phyloP scores from a whole-genome alignment of 2,797 vertebrate genomes.

The Micromesistius poutassou region DNA sequence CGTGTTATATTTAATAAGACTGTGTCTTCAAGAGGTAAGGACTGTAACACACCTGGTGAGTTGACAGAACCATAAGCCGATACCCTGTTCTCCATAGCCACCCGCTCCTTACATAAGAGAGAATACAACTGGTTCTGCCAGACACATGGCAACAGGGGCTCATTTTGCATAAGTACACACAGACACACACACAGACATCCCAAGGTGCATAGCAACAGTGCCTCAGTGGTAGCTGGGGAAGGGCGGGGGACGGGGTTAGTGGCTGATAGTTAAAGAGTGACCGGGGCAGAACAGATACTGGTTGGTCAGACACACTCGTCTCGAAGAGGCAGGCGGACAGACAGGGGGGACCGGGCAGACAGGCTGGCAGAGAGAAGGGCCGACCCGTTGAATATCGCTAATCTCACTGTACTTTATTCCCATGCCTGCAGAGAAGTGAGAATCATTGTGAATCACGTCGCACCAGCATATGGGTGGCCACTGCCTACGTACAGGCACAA shows the following conservation, averaged over 20 bases:
- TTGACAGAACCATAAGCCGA: conserved; percentile 58
- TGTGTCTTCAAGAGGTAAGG: conserved; percentile 45
- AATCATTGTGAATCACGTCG: conserved; percentile 54
- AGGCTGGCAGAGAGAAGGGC: neutral
- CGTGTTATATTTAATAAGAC: conserved; percentile 47
- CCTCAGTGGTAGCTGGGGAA: conserved; percentile 26
- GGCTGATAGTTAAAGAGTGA: conserved; percentile 16
- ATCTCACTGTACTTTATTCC: conserved; percentile 59
- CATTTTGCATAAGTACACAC: conserved; percentile 17
- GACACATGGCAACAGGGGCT: conserved; percentile 41
- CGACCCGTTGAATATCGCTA: conserved; percentile 51
- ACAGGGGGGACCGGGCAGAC: neutral
- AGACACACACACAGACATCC: conserved; percentile 9
- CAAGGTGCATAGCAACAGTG: conserved; percentile 35
- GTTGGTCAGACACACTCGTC: neutral
- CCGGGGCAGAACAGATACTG: neutral
- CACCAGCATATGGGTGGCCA: conserved; percentile 31
- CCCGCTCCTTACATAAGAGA: conserved; percentile 58
- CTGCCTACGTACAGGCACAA: conserved; percentile 4
- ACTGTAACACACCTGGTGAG: conserved; percentile 31
- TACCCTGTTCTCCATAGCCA: conserved; percentile 56
- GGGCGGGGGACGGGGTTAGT: neutral
- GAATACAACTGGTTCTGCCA: conserved; percentile 51
- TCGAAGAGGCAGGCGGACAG: neutral
- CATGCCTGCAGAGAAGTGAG: conserved; percentile 27